phyloP scores from a whole-genome alignment of 2,797 vertebrate species.

The Decapterus maruadsi region DNA sequence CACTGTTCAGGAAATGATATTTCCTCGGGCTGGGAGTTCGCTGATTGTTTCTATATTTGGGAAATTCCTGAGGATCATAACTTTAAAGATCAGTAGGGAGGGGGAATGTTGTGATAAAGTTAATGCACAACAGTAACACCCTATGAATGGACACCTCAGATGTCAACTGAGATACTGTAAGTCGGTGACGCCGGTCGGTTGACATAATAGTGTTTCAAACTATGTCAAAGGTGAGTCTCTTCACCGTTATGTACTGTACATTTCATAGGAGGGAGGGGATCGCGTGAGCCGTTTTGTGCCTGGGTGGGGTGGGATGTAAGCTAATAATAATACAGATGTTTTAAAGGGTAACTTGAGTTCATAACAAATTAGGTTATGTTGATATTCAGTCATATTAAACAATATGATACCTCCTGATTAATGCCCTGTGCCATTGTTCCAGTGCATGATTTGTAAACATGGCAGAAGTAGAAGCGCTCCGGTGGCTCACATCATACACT shows the following conservation, averaged over 20 bases:
- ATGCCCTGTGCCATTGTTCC: neutral
- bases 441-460: no score
- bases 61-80: constrained; percentile 64
- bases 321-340: constrained; percentile 24
- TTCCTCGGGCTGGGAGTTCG: constrained; percentile 62
- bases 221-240: constrained; percentile 48
- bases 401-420: neutral
- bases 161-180: no score
- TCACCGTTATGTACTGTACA: neutral
- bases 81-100: constrained; percentile 16
- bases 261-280: constrained; percentile 1
- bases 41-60: constrained; percentile 82
- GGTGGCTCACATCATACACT: no score
- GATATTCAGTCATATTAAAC: neutral
- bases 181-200: neutral
- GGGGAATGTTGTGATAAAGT: constrained; percentile 40
- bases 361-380: neutral
- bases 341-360: neutral
- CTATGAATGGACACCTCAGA: constrained; percentile 31
- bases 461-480: neutral
- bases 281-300: neutral
- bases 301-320: neutral
- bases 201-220: constrained; percentile 22
- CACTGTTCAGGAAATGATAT: constrained; percentile 75
- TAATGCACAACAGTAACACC: constrained; percentile 28